Conservation (phyloP, 2,888 invertebrate genomes). For the Sepioteuthis lessoniana region DNA sequence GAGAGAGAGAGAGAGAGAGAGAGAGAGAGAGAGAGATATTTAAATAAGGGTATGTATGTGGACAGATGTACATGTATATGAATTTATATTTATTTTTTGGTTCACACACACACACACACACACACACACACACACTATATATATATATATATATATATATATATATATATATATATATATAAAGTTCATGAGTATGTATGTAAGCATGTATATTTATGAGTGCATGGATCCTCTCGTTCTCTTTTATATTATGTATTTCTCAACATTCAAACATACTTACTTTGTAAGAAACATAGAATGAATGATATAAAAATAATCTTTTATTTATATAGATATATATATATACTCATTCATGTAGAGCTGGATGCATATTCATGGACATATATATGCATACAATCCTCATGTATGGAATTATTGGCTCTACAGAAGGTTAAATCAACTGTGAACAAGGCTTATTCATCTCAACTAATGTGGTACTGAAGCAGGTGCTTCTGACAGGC, state of each 20-base stretch:
- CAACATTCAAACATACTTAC: background rate
- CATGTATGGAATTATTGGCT: constrained; percentile 21
- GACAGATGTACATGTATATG: too few relatives aligned
- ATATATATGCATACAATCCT: background rate
- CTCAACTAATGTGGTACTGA: constrained; percentile 33
- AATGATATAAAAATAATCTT: background rate
- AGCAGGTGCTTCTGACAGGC: constrained; percentile 14
- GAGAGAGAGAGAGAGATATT: background rate
- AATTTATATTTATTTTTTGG: too few relatives aligned
- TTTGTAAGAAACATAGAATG: background rate
- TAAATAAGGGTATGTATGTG: too few relatives aligned
- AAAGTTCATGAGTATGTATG: background rate
- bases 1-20: background rate
- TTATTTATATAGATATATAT: background rate
- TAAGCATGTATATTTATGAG: background rate
- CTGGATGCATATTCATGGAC: background rate
- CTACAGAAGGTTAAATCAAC: background rate
- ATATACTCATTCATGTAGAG: too few relatives aligned
- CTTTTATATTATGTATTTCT: too few relatives aligned
- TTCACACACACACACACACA: too few relatives aligned
- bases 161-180: constrained; percentile 16
- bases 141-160: too few relatives aligned
- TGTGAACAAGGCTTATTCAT: background rate
- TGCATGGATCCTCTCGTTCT: too few relatives aligned
- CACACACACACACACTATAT: too few relatives aligned